Evolutionary conservation across 2,113 vertebrate genomes (phyloP).

Genomic region (Megaceryle torquata): DNA sequence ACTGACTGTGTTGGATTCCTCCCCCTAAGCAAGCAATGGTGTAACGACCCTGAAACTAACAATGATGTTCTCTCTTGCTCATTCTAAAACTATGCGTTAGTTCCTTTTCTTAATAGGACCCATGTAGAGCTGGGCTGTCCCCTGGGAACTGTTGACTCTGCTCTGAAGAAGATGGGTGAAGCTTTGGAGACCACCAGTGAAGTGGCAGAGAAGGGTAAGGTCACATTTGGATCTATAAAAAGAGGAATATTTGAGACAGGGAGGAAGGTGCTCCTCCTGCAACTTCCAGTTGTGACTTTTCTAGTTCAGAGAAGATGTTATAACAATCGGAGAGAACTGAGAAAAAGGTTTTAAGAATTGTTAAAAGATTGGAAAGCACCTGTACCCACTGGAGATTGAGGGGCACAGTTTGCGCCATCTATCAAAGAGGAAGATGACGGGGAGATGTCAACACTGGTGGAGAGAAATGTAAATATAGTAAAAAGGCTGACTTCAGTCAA

Average conservation of each 20-base stretch:
- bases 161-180: background rate
- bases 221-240: background rate
- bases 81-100: too few species aligned
- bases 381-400: background rate
- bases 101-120: background rate
- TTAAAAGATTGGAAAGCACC: background rate
- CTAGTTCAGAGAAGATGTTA: background rate
- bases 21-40: too few species aligned
- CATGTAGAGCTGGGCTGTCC: fast-evolving
- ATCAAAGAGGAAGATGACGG: fast-evolving
- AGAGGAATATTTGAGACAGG: background rate
- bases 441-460: background rate
- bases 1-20: too few species aligned
- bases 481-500: background rate
- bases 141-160: background rate
- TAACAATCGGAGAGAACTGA: background rate
- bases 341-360: background rate
- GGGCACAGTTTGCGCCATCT: background rate
- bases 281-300: background rate
- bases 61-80: too few species aligned
- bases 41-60: too few species aligned
- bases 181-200: background rate
- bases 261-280: background rate
- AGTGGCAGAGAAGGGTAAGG: background rate
- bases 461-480: background rate